Conservation (phyloP, 2,797 vertebrate genomes). For the Hafferia zeledoni region DNA sequence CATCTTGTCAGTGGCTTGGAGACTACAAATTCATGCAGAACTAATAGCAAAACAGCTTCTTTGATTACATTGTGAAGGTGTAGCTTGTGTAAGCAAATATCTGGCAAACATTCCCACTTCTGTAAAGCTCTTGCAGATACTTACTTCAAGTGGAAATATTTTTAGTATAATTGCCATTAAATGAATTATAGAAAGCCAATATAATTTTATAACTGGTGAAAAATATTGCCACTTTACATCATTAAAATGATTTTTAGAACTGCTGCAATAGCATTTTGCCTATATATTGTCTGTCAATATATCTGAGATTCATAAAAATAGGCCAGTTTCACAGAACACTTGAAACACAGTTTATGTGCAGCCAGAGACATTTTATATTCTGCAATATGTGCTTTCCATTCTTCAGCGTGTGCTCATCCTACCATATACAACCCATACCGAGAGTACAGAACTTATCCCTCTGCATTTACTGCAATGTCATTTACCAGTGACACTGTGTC, state of each 20-base stretch:
- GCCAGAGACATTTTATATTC: background rate
- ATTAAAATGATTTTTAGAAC: conserved; percentile 30
- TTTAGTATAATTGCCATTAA: conserved; percentile 46
- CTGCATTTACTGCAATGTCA: background rate
- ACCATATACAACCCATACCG: background rate
- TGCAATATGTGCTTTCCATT: background rate
- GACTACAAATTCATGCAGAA: conserved; percentile 39
- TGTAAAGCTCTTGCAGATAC: background rate
- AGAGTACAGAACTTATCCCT: background rate
- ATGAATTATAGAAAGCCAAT: conserved; percentile 47
- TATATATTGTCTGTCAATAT: background rate
- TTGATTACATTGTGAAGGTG: conserved; percentile 32
- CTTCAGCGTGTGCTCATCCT: background rate
- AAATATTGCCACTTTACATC: conserved; percentile 47
- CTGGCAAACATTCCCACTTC: background rate
- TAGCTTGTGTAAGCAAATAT: conserved; percentile 49
- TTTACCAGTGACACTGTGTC: background rate
- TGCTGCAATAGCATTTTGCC: background rate
- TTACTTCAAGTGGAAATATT: conserved; percentile 42
- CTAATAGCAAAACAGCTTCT: conserved; percentile 43
- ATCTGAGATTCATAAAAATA: conserved; percentile 14
- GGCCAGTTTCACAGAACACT: background rate
- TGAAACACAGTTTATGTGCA: conserved; percentile 12
- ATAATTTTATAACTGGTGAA: conserved; percentile 28
- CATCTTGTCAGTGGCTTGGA: background rate